Evolutionary conservation across 2,113 vertebrate species (phyloP), one percentile per base, ranked within the genome.

Genomic region (Cyprinodon brontotheroides): DNA sequence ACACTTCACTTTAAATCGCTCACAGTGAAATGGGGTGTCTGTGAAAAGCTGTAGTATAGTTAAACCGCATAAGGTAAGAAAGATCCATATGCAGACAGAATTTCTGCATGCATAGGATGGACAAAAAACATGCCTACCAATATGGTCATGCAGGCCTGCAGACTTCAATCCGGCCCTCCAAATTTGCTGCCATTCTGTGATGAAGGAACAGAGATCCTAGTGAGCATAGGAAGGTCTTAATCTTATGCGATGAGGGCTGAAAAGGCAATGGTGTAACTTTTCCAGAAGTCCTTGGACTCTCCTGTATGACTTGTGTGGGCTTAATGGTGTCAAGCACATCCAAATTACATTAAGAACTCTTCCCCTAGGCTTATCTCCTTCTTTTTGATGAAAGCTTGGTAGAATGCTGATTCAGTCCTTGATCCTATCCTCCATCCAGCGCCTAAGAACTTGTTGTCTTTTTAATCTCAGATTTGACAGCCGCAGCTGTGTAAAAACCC

Each of bases 321-420:
- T 39, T 45, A 22, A n/a, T 8, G 12, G 20, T 22, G 57, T 53
- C 36, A 14, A 53, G 41, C 11, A 17, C 61, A 61, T 70, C 40
- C 29, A 61, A 50, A 64, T 13, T 57, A 68, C 74, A 76, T 68
- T 53, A 60, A 38, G 20, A 70, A 78, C 37, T 65, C 66, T 57
- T 62, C 64, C 80, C 13, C 50, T 0, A 65, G 59, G 38, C 79
- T 80, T 48, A 48, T 61, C 50, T 65, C 36, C 59, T 5, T 36
- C 29, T 70, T 72, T 38, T 64, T 39, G 57, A 65, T 37, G 40
- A 69, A 68, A 57, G 50, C 36, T 20, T 77, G 61, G 11, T 63
- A 47, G 45, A 59, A 61, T 17, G 37, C 22, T 61, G 72, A 65
- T 45, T 48, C 11, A 70, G 50, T 47, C 17, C 45, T 38, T 48